These are phyloP conservation scores for Lepas anatifera DNA, from an alignment of 2,888 invertebrate species.

Conservation along the genomic window DNA sequence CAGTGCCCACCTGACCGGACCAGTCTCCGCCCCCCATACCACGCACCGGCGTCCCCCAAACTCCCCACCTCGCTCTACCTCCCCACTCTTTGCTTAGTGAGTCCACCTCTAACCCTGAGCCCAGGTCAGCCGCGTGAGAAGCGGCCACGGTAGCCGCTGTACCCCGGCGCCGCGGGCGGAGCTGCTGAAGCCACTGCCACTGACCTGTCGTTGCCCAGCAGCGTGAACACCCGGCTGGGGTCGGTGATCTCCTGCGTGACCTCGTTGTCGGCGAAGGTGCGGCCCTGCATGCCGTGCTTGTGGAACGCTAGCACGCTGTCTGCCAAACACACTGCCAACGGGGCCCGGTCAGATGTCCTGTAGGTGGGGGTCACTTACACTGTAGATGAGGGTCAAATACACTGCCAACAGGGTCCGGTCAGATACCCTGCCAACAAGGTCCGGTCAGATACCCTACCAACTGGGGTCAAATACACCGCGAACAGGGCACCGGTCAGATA, in stretches of 20 bases:
- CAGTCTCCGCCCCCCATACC: no score
- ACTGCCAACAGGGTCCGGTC: slow-evolving; percentile 57
- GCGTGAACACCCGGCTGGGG: slow-evolving; percentile 73
- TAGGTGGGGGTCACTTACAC: no score
- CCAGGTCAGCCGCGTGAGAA: no score
- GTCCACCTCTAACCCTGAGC: no score
- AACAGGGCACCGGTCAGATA: slow-evolving; percentile 30
- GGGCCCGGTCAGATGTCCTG: not conserved
- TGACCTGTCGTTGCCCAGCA: slow-evolving; percentile 90
- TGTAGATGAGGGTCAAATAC: no score
- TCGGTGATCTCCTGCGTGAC: slow-evolving; percentile 96
- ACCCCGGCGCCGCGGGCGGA: no score
- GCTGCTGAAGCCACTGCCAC: not conserved
- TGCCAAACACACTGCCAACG: slow-evolving; percentile 67
- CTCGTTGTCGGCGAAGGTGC: slow-evolving; percentile 79
- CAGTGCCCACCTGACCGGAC: no score
- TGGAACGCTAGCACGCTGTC: slow-evolving; percentile 98
- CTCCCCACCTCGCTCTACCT: no score
- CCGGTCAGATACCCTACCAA: not conserved
- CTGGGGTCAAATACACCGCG: no score
- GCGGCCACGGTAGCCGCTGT: no score
- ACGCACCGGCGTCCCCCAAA: no score
- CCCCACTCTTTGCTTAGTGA: no score
- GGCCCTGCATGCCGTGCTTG: slow-evolving; percentile 91
- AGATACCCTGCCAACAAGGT: slow-evolving; percentile 60